Base-by-base conservation (phyloP, 2,797 vertebrate genomes). In the Acropternis orthonyx region DNA sequence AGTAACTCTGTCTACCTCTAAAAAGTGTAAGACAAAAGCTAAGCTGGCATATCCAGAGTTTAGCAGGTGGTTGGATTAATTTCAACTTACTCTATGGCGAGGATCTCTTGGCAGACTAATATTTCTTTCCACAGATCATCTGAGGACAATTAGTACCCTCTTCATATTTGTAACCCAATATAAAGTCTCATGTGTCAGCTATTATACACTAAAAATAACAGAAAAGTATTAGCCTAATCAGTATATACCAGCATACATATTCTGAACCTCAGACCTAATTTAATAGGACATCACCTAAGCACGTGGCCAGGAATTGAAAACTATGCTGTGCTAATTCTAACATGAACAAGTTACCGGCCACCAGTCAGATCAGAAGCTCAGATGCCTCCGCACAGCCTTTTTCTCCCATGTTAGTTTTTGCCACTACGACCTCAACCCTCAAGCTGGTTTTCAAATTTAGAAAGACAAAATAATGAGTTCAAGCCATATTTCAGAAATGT, bases 131-230 rank as follows among this genome's bases (percentile, higher is more conserved):
- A 51, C 6, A 92, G 80, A 88, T 69, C 83, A 76, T 69, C 1
- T 82, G 74, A 93, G 83, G 90, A 90, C 80, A 90, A 76, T 74
- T 36, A 94, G 80, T 90, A 82, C 26, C 9, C 55, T 88, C 30
- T 84, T 81, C 51, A 59, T 74, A 67, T 71, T 68, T 88, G 88
- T 81, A 95, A 93, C 55, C 69, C 61, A 79, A 94, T 88, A 95
- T 24, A 28, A 88, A 94, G 62, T 76, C 51, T 94, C 74, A 82
- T 10, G 59, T 95, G 77, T 94, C 85, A 86, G 71, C 67, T 94
- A 84, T 82, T 94, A 78, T 92, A 66, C 65, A 56, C 65, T 61
- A 80, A 62, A 81, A 66, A 15, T 58, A 96, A 77, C 20, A 89
- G 63, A 91, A 58, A 81, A 86, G 12, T 72, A 84, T 81, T 68